phyloP scores from a whole-genome alignment of 2,113 vertebrate genomes.

The Poecilia latipinna region DNA sequence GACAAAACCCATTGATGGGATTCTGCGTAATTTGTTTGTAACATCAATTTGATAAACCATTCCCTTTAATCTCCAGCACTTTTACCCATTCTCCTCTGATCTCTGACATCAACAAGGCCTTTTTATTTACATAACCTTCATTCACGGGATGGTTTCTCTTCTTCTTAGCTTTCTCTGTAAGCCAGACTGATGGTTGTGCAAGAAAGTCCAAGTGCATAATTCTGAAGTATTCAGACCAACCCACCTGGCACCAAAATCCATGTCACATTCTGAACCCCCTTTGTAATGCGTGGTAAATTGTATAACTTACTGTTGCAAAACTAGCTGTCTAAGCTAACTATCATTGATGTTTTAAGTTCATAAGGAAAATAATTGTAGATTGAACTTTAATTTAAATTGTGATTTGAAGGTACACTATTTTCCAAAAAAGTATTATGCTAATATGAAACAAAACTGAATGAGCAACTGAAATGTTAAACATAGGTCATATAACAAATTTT shows the following conservation, averaged over 20 bases:
- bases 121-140: neutral
- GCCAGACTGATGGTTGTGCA: neutral
- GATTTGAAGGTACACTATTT: neutral
- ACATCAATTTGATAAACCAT: neutral
- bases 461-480: no score
- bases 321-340: no score
- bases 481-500: no score
- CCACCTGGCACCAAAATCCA: neutral
- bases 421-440: neutral
- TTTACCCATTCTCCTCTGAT: neutral
- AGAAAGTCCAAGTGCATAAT: neutral
- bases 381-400: no score
- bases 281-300: neutral
- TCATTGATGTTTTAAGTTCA: no score
- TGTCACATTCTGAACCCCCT: neutral
- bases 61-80: neutral
- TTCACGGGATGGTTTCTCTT: neutral
- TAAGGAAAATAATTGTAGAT: no score
- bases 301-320: neutral
- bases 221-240: neutral
- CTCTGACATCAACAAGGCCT: neutral
- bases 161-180: no score
- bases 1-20: no score
- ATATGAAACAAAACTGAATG: no score
- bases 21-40: neutral